phyloP scores from a whole-genome alignment of 2,797 vertebrate species.

The Helostoma temminkii region DNA sequence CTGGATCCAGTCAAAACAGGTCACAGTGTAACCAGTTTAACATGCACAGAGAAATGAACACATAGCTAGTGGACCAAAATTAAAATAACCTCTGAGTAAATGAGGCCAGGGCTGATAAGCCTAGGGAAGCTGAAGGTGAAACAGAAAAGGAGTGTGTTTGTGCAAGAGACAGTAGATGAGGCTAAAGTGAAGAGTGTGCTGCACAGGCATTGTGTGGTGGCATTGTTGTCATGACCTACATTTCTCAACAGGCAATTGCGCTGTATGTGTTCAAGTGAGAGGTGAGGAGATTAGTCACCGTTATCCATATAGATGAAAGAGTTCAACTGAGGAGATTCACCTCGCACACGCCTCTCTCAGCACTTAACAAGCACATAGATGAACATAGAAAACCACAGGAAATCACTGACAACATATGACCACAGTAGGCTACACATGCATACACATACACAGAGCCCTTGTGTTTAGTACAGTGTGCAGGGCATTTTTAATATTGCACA shows the following conservation, averaged over 20 bases:
- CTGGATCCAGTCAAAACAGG: conserved; percentile 35
- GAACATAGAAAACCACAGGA: conserved; percentile 1
- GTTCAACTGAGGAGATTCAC: conserved; percentile 16
- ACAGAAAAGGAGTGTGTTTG: neutral
- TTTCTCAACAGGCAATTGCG: conserved; percentile 48
- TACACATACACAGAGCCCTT: neutral
- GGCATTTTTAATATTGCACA: neutral
- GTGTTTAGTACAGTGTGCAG: neutral
- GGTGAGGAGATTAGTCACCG: conserved; percentile 49
- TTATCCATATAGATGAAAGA: conserved; percentile 28
- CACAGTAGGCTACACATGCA: no score
- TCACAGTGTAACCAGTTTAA: conserved; percentile 19
- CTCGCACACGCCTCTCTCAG: neutral
- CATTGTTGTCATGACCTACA: conserved; percentile 35
- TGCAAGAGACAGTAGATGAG: neutral
- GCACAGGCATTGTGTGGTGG: conserved; percentile 9
- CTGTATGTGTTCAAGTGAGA: conserved; percentile 29
- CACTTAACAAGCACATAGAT: neutral
- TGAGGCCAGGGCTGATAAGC: conserved; percentile 44
- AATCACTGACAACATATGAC: neutral
- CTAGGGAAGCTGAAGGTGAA: conserved; percentile 37
- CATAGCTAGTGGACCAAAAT: conserved; percentile 14
- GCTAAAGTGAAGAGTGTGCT: conserved; percentile 2
- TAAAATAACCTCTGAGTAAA: conserved; percentile 44
- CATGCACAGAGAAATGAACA: conserved; percentile 29